A percentile compares a stretch with the other conserved stretches of the same genome.
These are phyloP conservation scores for Epizoanthus fatuus DNA, from an alignment of 92 coral and sea anemone species.

Conservation along the genomic window DNA sequence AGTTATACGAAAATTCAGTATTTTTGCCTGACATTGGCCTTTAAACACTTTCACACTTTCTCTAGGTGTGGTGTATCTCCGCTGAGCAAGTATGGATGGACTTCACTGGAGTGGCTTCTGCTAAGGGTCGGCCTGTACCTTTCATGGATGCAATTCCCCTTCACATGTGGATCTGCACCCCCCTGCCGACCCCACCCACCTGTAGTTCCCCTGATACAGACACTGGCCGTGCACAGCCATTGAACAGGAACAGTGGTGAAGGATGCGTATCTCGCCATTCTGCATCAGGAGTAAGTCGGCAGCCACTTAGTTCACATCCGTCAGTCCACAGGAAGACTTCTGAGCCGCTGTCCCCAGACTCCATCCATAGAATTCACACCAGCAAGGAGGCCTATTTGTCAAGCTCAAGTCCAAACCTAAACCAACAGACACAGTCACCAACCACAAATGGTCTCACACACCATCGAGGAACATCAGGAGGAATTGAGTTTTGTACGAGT, in stretches of 20 bases:
- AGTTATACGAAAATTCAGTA: too few relatives aligned
- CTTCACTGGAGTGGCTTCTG: conserved; percentile 85
- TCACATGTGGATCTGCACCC: conserved; percentile 94
- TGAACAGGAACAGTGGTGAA: conserved; percentile 10
- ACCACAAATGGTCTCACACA: not conserved
- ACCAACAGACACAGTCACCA: conserved; percentile 26
- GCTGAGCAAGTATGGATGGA: conserved; percentile 96
- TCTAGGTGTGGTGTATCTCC: conserved; percentile 91
- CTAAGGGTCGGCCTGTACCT: conserved; percentile 89
- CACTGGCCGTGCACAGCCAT: not conserved
- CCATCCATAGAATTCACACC: conserved; percentile 46
- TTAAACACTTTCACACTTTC: not conserved
- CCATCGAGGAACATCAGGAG: conserved; percentile 7
- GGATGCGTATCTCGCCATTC: not conserved
- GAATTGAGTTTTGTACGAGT: conserved; percentile 9
- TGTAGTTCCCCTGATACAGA: conserved; percentile 4
- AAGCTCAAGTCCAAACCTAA: conserved; percentile 70
- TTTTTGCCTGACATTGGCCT: too few relatives aligned
- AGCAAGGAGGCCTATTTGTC: conserved; percentile 37
- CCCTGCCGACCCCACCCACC: conserved; percentile 54
- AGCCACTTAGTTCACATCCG: not conserved
- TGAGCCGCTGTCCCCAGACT: conserved; percentile 43
- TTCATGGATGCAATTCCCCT: conserved; percentile 93
- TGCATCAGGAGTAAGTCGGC: not conserved
- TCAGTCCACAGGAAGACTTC: conserved; percentile 41